Percentiles rank a stretch among this genome's conserved stretches.
Evolutionary conservation across 2,888 invertebrate species (phyloP).

Genomic region (Anthrax anthrax): DNA sequence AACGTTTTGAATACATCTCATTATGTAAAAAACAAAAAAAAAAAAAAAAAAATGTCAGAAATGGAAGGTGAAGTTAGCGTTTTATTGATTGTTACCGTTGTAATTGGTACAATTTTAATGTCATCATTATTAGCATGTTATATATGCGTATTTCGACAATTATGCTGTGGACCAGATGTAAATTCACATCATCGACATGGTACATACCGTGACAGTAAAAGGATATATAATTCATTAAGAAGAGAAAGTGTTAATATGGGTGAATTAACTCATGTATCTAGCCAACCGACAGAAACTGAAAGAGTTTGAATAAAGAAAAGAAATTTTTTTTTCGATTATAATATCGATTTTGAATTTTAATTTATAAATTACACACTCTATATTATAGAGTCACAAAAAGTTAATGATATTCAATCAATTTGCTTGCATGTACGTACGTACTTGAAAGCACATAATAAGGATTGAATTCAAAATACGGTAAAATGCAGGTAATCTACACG

Average conservation of each 20-base stretch:
- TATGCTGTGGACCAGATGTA: constrained; percentile 43
- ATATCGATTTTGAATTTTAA: neutral
- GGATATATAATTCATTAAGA: constrained; percentile 14
- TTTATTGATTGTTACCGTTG: constrained; percentile 43
- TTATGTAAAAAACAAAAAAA: too few relatives aligned
- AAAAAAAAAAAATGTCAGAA: constrained; percentile 17
- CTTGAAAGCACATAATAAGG: too few relatives aligned
- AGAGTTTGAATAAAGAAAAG: constrained; percentile 28
- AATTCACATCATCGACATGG: constrained; percentile 20
- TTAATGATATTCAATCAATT: too few relatives aligned
- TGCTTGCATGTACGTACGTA: too few relatives aligned
- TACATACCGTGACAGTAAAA: constrained; percentile 10
- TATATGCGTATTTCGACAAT: constrained; percentile 47
- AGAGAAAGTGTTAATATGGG: constrained; percentile 44
- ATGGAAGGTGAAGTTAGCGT: constrained; percentile 44
- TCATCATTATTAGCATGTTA: constrained; percentile 50
- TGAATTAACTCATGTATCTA: constrained; percentile 44
- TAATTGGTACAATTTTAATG: constrained; percentile 45
- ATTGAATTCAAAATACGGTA: too few relatives aligned
- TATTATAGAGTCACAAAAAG: too few relatives aligned
- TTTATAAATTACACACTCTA: too few relatives aligned
- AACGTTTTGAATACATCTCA: too few relatives aligned
- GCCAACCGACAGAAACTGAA: constrained; percentile 45
- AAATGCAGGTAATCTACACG: too few relatives aligned
- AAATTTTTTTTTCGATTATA: neutral